Evolutionary conservation across 2,888 invertebrate species (phyloP), one percentile per base, ranked within the genome.

Genomic region (Aporophyla lueneburgensis): DNA sequence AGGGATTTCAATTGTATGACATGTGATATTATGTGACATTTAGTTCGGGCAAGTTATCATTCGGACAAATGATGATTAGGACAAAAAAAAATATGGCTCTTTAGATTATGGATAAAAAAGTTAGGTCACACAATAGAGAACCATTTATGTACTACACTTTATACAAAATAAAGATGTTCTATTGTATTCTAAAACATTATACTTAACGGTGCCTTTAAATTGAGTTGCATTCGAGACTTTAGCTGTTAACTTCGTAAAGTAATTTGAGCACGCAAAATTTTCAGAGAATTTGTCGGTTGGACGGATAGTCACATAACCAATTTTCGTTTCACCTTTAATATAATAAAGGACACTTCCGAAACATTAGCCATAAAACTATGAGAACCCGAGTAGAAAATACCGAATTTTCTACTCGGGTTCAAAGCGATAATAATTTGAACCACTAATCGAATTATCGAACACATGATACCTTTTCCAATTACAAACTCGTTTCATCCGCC

Each of bases 361-460:
- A 76, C 86, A 82, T 82, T 66, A 58, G 53, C 40, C 58, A 33
- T 61, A 6, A 21, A 56, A 53, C 24, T 72, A 66, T 33, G 76
- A 10, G 56, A 63, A 61, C 2, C 43, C 56, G 5, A 72, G 67
- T 59, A 63, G 68, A 66, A 68, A 74, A 69, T 66, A 59, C 24
- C 9, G 58, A 63, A 62, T n/a, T n/a, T n/a, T n/a, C n/a, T n/a
- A n/a, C n/a, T n/a, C n/a, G n/a, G n/a, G n/a, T n/a, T n/a, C n/a
- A 74, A 40, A 67, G n/a, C 68, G 53, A 76, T 83, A 78, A 78
- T 75, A 67, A 76, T 73, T 70, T 61, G 14, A 71, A 51, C 86
- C 80, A 66, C 59, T 61, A 63, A 86, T 71, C 61, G 85, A 75
- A 74, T 61, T 21, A 83, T 71, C 61, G 74, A 71, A 78, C 84